Base-by-base conservation (phyloP, 53 echinoderm and acorn worm genomes). In the Glandiceps talaboti region DNA sequence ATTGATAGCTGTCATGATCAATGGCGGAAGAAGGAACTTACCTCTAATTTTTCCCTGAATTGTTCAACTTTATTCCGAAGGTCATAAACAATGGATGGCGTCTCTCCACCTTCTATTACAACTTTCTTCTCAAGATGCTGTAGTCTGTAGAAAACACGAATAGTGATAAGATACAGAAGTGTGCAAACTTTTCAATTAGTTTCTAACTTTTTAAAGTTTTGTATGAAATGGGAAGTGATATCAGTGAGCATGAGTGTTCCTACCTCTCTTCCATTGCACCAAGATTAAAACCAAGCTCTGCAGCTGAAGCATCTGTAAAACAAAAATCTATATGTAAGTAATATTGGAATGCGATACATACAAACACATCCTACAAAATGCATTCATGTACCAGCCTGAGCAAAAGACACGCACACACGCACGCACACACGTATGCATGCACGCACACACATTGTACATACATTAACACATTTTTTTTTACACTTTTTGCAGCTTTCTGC, bases 21-120 rank as follows among this genome's bases (percentile, higher is more conserved):
- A n/a, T n/a, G n/a, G n/a, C n/a, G n/a, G n/a, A n/a, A n/a, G n/a
- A n/a, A n/a, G 64, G 25, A 27, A 88, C 93, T 83, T 75, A 96
- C 97, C 84, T 96, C 97, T 77, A 96, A 80, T 80, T 96, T 96
- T 76, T 96, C 90, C 84, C 93, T 90, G 77, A 96, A 91, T 76
- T 91, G 82, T 89, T 96, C 97, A 29, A 96, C 92, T 93, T 96
- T 96, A 83, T 93, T 90, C 84, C 93, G 88, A 85, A 96, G 92
- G 85, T 96, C 97, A 77, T 91, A 96, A 77, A 96, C 97, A 1
- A 96, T 84, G 1, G 87, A 76, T 0, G 97, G 97, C n/a, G 93
- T 96, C 78, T 96, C 97, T 1, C 97, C 97, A 72, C 93, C 90
- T 81, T 96, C 97, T 28, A 93, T 88, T 31, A 90, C 85, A 26